Percentiles rank a stretch among this genome's conserved stretches.
Conservation (phyloP, 2,113 vertebrate species). For the Amblyornis subalaris region DNA sequence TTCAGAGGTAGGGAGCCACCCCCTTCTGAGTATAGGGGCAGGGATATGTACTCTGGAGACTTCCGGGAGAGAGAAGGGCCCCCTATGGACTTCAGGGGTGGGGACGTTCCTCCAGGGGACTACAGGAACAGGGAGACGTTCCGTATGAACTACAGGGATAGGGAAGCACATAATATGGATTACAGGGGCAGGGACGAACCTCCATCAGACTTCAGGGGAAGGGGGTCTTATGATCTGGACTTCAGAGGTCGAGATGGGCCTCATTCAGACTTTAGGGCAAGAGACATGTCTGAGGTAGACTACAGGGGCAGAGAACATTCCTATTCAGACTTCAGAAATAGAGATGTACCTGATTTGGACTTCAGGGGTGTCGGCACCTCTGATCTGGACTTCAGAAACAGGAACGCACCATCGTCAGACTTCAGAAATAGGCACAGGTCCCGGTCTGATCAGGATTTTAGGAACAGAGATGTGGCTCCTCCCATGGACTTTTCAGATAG, state of each 20-base stretch:
- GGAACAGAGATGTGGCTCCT: slow-evolving; percentile 79
- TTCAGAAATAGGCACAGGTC: slow-evolving; percentile 81
- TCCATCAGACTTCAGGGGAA: slow-evolving; percentile 80
- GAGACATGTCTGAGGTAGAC: slow-evolving; percentile 79
- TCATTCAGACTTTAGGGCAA: slow-evolving; percentile 80
- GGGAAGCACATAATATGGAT: slow-evolving; percentile 80
- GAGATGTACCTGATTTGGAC: slow-evolving; percentile 78
- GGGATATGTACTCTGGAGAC: slow-evolving; percentile 70
- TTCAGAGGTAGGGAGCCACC: slow-evolving; percentile 72
- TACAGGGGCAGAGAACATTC: slow-evolving; percentile 81
- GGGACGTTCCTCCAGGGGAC: slow-evolving; percentile 73
- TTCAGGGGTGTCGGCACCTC: slow-evolving; percentile 76
- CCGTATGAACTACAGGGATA: slow-evolving; percentile 82
- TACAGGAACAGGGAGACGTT: slow-evolving; percentile 78
- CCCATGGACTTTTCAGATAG: slow-evolving; percentile 88
- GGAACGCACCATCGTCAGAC: slow-evolving; percentile 75
- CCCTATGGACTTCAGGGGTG: slow-evolving; percentile 78
- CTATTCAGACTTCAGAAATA: slow-evolving; percentile 84
- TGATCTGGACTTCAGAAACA: slow-evolving; percentile 83
- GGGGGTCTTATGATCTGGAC: slow-evolving; percentile 81
- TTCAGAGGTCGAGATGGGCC: slow-evolving; percentile 81
- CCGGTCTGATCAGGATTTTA: slow-evolving; percentile 83
- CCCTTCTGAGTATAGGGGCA: slow-evolving; percentile 49
- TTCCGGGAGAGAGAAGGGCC: slow-evolving; percentile 73
- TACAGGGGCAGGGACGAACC: slow-evolving; percentile 84